phyloP scores from a whole-genome alignment of 2,797 vertebrate genomes.

The Centroberyx gerrardi region DNA sequence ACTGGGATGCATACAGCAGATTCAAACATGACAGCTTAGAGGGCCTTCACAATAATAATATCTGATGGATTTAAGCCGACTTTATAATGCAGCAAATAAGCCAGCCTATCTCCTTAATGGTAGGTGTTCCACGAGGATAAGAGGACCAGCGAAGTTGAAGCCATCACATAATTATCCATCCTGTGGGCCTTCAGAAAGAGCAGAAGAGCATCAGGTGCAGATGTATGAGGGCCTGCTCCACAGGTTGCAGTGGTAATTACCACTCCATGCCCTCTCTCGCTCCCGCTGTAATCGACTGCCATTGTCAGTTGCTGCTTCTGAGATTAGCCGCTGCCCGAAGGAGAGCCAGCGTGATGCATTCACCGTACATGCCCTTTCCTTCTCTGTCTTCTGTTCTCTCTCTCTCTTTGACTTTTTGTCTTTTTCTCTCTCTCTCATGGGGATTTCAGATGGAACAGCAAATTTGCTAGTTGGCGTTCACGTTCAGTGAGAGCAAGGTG shows the following conservation, averaged over 20 bases:
- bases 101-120: constrained; percentile 2
- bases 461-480: not conserved
- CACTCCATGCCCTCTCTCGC: constrained; percentile 49
- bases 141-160: not conserved
- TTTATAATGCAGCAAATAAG: not conserved
- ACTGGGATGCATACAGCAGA: constrained; percentile 25
- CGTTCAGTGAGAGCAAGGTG: not conserved
- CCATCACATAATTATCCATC: constrained; percentile 9
- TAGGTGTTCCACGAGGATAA: constrained; percentile 4
- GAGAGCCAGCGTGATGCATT: constrained; percentile 31
- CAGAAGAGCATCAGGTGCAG: constrained; percentile 36
- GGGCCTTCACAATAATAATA: constrained; percentile 1
- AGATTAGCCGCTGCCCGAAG: constrained; percentile 55
- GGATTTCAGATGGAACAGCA: constrained; percentile 2
- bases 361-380: constrained; percentile 20
- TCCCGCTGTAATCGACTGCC: constrained; percentile 64
- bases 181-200: constrained; percentile 36
- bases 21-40: not conserved
- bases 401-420: not conserved
- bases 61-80: not conserved
- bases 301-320: constrained; percentile 60
- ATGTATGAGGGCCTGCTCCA: constrained; percentile 56
- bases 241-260: constrained; percentile 70
- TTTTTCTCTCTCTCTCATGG: not conserved
- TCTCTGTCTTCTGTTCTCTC: constrained; percentile 5